Conservation (phyloP, 1,140 invertebrate species). For the Drosophila serrata region DNA sequence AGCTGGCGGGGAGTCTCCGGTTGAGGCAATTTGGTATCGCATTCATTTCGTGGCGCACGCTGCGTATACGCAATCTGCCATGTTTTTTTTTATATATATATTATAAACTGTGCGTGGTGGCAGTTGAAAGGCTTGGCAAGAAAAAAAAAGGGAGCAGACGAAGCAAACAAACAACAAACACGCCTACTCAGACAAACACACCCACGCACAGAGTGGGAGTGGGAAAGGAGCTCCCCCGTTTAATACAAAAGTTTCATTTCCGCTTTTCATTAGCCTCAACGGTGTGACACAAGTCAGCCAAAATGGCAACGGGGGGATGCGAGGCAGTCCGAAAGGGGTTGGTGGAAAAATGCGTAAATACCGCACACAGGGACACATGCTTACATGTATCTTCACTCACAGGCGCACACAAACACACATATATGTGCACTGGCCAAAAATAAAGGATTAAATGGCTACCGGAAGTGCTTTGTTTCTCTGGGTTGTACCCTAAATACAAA, state of each 20-base stretch:
- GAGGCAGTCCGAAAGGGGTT: background rate
- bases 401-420: slow-evolving; percentile 23
- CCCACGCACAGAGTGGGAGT: background rate
- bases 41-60: slow-evolving; percentile 62
- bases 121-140: slow-evolving; percentile 51
- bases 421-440: slow-evolving; percentile 24
- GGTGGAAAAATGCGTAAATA: slow-evolving; percentile 75
- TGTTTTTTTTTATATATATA: slow-evolving; percentile 65
- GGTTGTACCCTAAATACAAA: background rate
- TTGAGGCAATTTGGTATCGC: slow-evolving; percentile 65
- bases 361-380: slow-evolving; percentile 57
- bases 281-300: slow-evolving; percentile 72
- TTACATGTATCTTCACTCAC: slow-evolving; percentile 28
- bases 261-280: slow-evolving; percentile 83
- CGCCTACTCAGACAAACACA: slow-evolving; percentile 45
- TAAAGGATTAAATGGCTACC: background rate
- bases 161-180: slow-evolving; percentile 72
- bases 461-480: background rate
- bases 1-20: slow-evolving; percentile 42
- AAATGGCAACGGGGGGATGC: background rate
- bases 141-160: slow-evolving; percentile 40
- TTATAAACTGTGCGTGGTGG: slow-evolving; percentile 65
- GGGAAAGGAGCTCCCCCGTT: slow-evolving; percentile 51
- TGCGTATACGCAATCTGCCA: slow-evolving; percentile 79
- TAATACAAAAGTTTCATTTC: slow-evolving; percentile 84